Evolutionary conservation across 2,113 vertebrate genomes (phyloP).

Genomic region (Bufo gargarizans): DNA sequence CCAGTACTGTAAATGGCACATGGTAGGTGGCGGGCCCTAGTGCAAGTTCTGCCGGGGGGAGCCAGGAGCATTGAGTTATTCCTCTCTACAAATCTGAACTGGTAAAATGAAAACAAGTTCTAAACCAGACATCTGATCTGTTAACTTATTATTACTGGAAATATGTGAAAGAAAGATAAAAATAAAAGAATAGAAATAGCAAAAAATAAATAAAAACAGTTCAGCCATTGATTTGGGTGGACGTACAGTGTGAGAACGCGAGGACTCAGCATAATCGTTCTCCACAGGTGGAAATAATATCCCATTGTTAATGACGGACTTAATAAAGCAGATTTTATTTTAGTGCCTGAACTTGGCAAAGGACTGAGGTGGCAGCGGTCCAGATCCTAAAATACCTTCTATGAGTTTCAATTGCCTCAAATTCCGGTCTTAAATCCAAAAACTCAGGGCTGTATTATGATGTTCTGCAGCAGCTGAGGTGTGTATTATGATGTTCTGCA

Average conservation of each 20-base stretch:
- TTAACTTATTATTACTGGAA: slow-evolving; percentile 25
- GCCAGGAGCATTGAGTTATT: background rate
- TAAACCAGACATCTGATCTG: slow-evolving; percentile 37
- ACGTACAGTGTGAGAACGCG: background rate
- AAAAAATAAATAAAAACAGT: background rate
- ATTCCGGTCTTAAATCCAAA: background rate
- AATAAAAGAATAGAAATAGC: background rate
- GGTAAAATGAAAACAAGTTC: background rate
- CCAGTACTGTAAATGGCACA: background rate
- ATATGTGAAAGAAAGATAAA: background rate
- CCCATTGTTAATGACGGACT: background rate
- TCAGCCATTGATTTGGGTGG: background rate
- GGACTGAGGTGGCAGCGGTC: background rate
- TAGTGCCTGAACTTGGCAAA: background rate
- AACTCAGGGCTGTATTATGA: too few relatives aligned
- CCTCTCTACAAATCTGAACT: slow-evolving; percentile 15
- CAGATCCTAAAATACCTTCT: background rate
- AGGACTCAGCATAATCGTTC: background rate
- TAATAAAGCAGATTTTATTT: slow-evolving; percentile 15
- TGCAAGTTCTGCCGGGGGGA: background rate
- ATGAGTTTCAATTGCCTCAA: background rate
- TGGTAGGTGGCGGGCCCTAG: background rate
- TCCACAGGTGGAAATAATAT: slow-evolving; percentile 28
- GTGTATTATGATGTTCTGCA: too few relatives aligned
- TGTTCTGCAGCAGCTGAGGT: too few relatives aligned